A percentile compares a stretch with the other conserved stretches of the same genome.
These are phyloP conservation scores for Channa striata DNA, from an alignment of 2,797 vertebrate species.

Conservation along the genomic window DNA sequence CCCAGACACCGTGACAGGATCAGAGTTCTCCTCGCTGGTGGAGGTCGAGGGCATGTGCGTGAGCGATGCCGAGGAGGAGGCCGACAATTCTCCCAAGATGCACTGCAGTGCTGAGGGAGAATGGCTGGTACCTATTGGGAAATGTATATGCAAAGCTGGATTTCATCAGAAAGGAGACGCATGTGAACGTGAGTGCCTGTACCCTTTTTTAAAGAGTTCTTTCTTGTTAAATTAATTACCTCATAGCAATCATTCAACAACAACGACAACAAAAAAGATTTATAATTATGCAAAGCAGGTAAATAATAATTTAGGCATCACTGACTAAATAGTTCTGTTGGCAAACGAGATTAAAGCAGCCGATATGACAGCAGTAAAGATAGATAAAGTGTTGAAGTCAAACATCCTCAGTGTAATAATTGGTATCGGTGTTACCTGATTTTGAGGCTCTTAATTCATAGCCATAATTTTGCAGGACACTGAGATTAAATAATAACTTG, in stretches of 20 bases:
- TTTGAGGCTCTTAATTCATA: constrained; percentile 86
- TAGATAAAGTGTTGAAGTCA: constrained; percentile 57
- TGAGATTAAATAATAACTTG: constrained; percentile 87
- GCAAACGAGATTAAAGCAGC: constrained; percentile 59
- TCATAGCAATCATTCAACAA: constrained; percentile 4
- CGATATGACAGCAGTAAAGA: constrained; percentile 66
- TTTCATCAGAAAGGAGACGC: constrained; percentile 98
- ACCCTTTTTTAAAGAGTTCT: constrained; percentile 8
- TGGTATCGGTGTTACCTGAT: constrained; percentile 83
- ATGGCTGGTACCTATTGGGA: constrained; percentile 99
- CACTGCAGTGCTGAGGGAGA: constrained; percentile 99
- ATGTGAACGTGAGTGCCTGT: constrained; percentile 94
- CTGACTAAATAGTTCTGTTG: constrained; percentile 37
- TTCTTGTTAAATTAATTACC: constrained; percentile 17
- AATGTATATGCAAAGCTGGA: constrained; percentile 99
- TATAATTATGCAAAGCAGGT: constrained; percentile 61
- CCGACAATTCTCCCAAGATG: constrained; percentile 98
- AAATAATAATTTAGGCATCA: constrained; percentile 45
- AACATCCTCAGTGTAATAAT: constrained; percentile 62
- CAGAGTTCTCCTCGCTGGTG: constrained; percentile 98
- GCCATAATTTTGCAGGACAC: constrained; percentile 81
- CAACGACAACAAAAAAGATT: constrained; percentile 19
- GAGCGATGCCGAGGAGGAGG: constrained; percentile 95
- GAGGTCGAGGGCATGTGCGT: constrained; percentile 97
- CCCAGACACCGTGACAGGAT: constrained; percentile 98